Percentiles rank a stretch among this genome's conserved stretches.
phyloP scores from a whole-genome alignment of 2,888 invertebrate genomes.

The Stramonita haemastoma region DNA sequence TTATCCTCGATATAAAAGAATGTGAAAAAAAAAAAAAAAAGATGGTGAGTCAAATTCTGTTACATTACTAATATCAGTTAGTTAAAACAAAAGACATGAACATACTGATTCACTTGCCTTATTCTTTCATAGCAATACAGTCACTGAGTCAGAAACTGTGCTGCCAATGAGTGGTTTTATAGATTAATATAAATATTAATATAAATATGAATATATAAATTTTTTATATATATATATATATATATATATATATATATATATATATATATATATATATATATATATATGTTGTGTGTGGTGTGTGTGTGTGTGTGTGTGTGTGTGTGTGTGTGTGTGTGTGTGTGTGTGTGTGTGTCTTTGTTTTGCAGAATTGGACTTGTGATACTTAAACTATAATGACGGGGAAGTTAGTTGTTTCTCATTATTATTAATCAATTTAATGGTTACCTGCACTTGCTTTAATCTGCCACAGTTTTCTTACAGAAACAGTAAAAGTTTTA shows the following conservation, averaged over 20 bases:
- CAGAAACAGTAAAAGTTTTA: too few relatives aligned
- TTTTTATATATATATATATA: neutral
- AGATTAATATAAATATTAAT: neutral
- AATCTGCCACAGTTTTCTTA: too few relatives aligned
- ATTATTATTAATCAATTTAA: too few relatives aligned
- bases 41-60: too few relatives aligned
- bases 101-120: neutral
- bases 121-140: too few relatives aligned
- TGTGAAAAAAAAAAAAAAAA: neutral
- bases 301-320: conserved; percentile 27
- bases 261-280: neutral
- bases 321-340: conserved; percentile 16
- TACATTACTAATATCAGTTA: too few relatives aligned
- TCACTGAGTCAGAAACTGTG: neutral
- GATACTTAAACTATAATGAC: too few relatives aligned
- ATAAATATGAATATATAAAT: neutral
- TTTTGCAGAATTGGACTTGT: too few relatives aligned
- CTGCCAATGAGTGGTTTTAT: too few relatives aligned
- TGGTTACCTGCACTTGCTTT: too few relatives aligned
- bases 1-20: too few relatives aligned
- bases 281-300: conserved; percentile 15
- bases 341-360: neutral
- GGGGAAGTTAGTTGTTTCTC: too few relatives aligned
- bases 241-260: neutral
- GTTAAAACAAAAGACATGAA: neutral